These are phyloP conservation scores for Agriopis marginaria DNA, from an alignment of 2,888 invertebrate species.

Conservation along the genomic window DNA sequence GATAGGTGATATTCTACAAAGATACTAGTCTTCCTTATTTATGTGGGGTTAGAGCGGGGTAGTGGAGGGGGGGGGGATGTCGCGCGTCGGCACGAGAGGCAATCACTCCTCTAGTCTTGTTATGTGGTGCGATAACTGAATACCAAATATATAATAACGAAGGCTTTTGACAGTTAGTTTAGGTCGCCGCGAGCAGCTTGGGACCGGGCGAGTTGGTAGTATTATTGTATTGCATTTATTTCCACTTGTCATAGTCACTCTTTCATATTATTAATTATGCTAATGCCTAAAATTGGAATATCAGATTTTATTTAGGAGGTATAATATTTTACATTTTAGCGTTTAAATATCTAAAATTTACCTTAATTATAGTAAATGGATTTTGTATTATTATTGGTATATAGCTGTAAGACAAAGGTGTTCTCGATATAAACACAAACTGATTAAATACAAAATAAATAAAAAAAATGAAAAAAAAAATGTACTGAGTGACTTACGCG, in stretches of 20 bases:
- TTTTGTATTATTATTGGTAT: conserved; percentile 86
- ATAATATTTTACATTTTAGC: conserved; percentile 86
- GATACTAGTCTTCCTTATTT: conserved; percentile 85
- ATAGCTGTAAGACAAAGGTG: conserved; percentile 84
- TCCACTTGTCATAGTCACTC: conserved; percentile 84
- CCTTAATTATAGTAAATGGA: conserved; percentile 86
- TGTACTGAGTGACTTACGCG: conserved; percentile 87
- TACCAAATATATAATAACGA: conserved; percentile 85
- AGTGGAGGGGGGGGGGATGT: conserved; percentile 44
- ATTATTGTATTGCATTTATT: conserved; percentile 86
- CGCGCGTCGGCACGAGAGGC: conserved; percentile 73
- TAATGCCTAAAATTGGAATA: conserved; percentile 86
- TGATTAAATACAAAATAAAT: conserved; percentile 76
- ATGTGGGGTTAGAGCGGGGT: conserved; percentile 58
- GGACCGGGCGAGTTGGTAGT: conserved; percentile 76
- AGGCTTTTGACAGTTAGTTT: conserved; percentile 78
- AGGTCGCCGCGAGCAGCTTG: conserved; percentile 82
- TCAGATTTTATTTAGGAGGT: conserved; percentile 87
- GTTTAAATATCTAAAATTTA: conserved; percentile 86
- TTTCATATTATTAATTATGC: conserved; percentile 84
- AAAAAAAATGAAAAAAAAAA: conserved; percentile 64
- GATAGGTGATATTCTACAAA: conserved; percentile 83
- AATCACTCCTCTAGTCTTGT: conserved; percentile 85
- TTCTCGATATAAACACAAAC: conserved; percentile 82
- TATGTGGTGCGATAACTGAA: conserved; percentile 83